A percentile compares a stretch with the other conserved stretches of the same genome.
Evolutionary conservation across 2,888 invertebrate species (phyloP).

Genomic region (Drosophila stalkeri): DNA sequence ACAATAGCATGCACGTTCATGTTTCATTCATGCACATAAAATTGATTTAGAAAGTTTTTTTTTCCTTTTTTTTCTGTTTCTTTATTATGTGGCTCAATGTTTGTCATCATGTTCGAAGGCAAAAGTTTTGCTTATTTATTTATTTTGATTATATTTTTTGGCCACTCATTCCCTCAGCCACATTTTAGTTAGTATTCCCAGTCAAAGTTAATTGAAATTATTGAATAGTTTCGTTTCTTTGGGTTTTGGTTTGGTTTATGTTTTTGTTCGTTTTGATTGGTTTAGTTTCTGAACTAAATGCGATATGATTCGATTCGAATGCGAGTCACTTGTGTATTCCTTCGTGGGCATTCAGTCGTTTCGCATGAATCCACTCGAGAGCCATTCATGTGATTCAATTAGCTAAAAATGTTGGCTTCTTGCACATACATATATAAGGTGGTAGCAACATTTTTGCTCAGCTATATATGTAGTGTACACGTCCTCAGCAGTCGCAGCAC

Average conservation of each 20-base stretch:
- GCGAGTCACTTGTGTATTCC: constrained; percentile 43
- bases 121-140: constrained; percentile 60
- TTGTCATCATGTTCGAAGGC: constrained; percentile 33
- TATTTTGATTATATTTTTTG: constrained; percentile 36
- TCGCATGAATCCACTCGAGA: constrained; percentile 40
- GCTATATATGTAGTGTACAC: constrained; percentile 35
- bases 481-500: neutral
- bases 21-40: constrained; percentile 77
- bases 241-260: constrained; percentile 14
- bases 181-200: constrained; percentile 10
- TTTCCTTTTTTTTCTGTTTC: constrained; percentile 30
- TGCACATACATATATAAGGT: neutral
- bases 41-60: constrained; percentile 74
- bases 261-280: constrained; percentile 55
- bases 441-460: constrained; percentile 14
- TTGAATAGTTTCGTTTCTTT: constrained; percentile 62
- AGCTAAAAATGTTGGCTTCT: constrained; percentile 30
- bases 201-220: constrained; percentile 75
- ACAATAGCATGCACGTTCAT: constrained; percentile 70
- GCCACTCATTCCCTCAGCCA: neutral
- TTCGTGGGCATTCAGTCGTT: constrained; percentile 46
- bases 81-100: constrained; percentile 22
- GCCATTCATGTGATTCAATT: constrained; percentile 62
- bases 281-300: constrained; percentile 57
- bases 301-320: constrained; percentile 28